Evolutionary conservation across 2,888 invertebrate species (phyloP).

Genomic region (Oligia latruncula): DNA sequence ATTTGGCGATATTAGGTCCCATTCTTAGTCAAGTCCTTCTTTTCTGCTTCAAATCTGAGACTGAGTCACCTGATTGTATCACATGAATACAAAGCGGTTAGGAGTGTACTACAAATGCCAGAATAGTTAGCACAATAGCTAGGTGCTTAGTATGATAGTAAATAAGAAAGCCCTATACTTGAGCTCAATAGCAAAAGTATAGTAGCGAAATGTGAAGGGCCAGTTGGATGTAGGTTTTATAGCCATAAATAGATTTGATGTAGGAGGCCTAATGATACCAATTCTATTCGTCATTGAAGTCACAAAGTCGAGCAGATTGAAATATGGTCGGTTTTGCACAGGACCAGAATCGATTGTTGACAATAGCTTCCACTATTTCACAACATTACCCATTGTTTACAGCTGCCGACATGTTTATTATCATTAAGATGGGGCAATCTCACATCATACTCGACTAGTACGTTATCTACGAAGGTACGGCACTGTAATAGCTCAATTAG

Average conservation of each 20-base stretch:
- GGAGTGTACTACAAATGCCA: not conserved
- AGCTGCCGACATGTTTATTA: constrained; percentile 13
- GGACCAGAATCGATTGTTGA: constrained; percentile 16
- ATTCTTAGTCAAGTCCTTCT: not conserved
- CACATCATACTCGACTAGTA: constrained; percentile 1
- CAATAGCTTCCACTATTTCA: constrained; percentile 19
- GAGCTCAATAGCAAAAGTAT: not conserved
- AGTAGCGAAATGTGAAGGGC: constrained; percentile 12
- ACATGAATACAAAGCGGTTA: constrained; percentile 7
- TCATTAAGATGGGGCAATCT: not conserved
- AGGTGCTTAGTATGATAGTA: not conserved
- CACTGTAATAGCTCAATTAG: constrained; percentile 50
- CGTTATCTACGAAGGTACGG: constrained; percentile 15
- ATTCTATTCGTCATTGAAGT: not conserved
- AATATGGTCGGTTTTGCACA: not conserved
- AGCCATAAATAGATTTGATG: constrained; percentile 22
- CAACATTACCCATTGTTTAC: constrained; percentile 16
- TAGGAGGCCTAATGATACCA: constrained; percentile 21
- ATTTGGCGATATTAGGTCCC: not conserved
- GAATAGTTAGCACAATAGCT: not conserved
- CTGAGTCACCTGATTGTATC: constrained; percentile 7
- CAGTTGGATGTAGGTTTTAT: not conserved
- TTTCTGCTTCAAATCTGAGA: constrained; percentile 4
- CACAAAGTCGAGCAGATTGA: not conserved
- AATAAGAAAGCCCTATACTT: not conserved